A percentile compares a stretch with the other conserved stretches of the same genome.
These are phyloP conservation scores for Prunella strophiata DNA, from an alignment of 2,797 vertebrate species.

Conservation along the genomic window DNA sequence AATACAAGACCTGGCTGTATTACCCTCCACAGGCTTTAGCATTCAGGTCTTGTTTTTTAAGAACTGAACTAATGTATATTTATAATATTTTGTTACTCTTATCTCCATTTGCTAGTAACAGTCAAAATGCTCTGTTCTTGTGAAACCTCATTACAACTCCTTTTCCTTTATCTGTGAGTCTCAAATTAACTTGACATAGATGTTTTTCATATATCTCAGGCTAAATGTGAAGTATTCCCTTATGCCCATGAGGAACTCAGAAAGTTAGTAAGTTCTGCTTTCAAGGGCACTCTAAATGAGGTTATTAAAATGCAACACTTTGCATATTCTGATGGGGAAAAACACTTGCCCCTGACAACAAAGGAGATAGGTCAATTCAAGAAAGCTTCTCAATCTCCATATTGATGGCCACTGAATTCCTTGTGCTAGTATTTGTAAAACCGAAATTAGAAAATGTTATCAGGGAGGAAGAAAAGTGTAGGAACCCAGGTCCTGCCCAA, in stretches of 20 bases:
- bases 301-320: constrained; percentile 72
- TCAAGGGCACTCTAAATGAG: constrained; percentile 69
- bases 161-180: constrained; percentile 34
- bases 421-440: constrained; percentile 6
- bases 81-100: neutral
- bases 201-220: constrained; percentile 51
- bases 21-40: neutral
- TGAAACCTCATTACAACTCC: constrained; percentile 20
- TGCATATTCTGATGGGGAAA: constrained; percentile 43
- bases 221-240: constrained; percentile 56
- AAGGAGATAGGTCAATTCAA: constrained; percentile 13
- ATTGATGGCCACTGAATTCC: neutral
- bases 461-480: constrained; percentile 16
- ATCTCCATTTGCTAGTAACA: constrained; percentile 2
- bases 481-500: neutral
- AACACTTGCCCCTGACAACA: constrained; percentile 36
- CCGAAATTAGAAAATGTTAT: neutral
- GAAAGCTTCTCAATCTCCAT: constrained; percentile 23
- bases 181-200: constrained; percentile 56
- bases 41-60: neutral
- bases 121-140: constrained; percentile 20
- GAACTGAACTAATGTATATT: neutral
- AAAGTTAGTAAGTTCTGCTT: constrained; percentile 43
- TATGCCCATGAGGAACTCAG: constrained; percentile 25
- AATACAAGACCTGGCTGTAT: neutral